A percentile compares a stretch with the other conserved stretches of the same genome.
These are phyloP conservation scores for Podabrus alpinus DNA, from an alignment of 2,888 invertebrate genomes.

Conservation along the genomic window DNA sequence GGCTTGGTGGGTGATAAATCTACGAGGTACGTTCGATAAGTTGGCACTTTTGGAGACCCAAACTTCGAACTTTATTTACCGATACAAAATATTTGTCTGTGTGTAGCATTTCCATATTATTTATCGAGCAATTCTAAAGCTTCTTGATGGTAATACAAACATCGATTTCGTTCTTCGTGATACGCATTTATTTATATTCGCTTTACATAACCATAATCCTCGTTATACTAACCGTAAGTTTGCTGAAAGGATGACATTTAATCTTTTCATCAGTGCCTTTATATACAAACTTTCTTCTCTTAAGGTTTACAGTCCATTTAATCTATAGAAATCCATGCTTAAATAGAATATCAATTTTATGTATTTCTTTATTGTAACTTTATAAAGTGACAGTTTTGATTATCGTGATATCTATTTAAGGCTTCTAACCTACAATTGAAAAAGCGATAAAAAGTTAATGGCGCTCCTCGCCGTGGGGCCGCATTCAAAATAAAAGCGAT, in stretches of 20 bases:
- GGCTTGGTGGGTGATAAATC: background rate
- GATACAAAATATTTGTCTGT: background rate
- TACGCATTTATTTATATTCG: conserved; percentile 30
- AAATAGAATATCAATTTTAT: conserved; percentile 19
- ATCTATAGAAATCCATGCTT: conserved; percentile 14
- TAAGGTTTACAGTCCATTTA: conserved; percentile 6
- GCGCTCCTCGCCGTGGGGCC: background rate
- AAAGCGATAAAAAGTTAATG: background rate
- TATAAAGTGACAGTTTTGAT: background rate
- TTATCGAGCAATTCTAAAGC: background rate
- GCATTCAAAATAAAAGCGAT: background rate
- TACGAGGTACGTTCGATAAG: background rate
- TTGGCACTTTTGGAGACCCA: too few relatives aligned
- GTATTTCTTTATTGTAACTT: conserved; percentile 17
- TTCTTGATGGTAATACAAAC: conserved; percentile 13
- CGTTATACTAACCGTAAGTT: conserved; percentile 7
- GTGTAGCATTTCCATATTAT: background rate
- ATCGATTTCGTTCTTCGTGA: conserved; percentile 23
- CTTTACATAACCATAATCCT: conserved; percentile 9
- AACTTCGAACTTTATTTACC: too few relatives aligned
- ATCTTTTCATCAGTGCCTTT: conserved; percentile 7
- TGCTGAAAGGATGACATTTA: conserved; percentile 7
- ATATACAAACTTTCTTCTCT: conserved; percentile 12
- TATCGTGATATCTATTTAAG: background rate
- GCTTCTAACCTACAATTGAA: background rate